A percentile compares a stretch with the other conserved stretches of the same genome.
Evolutionary conservation across 2,888 invertebrate genomes (phyloP).

Genomic region (Octodonta nipae): DNA sequence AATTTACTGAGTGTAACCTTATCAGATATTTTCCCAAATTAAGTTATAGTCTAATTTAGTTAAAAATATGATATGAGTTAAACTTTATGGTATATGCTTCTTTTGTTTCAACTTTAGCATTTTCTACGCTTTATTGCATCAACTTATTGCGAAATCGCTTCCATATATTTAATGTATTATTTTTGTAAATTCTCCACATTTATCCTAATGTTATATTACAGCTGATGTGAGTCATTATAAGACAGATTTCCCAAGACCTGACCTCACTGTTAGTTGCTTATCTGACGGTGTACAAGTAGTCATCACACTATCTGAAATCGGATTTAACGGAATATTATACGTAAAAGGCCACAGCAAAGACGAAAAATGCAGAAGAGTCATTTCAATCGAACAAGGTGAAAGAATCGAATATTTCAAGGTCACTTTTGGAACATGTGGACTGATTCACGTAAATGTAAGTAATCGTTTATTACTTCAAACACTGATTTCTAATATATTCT

Average conservation of each 20-base stretch:
- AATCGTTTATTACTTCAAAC: not conserved
- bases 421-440: constrained; percentile 79
- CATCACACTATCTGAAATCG: constrained; percentile 57
- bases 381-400: constrained; percentile 46
- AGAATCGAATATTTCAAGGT: constrained; percentile 57
- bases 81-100: no score
- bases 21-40: no score
- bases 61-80: no score
- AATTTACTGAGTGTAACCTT: no score
- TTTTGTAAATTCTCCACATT: not conserved
- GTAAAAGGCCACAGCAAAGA: constrained; percentile 92
- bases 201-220: constrained; percentile 14
- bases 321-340: constrained; percentile 81
- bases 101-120: constrained; percentile 3
- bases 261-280: constrained; percentile 76
- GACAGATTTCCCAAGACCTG: constrained; percentile 73
- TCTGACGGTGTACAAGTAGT: constrained; percentile 85
- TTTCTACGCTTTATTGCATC: constrained; percentile 6
- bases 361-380: constrained; percentile 70
- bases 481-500: no score
- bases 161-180: not conserved
- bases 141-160: not conserved
- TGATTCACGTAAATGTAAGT: constrained; percentile 78
- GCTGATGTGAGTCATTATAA: constrained; percentile 36
- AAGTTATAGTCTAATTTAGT: no score